Percentiles rank a stretch among this genome's conserved stretches.
Conservation (phyloP, 1,140 invertebrate genomes). For the Drosophila watanabei region DNA sequence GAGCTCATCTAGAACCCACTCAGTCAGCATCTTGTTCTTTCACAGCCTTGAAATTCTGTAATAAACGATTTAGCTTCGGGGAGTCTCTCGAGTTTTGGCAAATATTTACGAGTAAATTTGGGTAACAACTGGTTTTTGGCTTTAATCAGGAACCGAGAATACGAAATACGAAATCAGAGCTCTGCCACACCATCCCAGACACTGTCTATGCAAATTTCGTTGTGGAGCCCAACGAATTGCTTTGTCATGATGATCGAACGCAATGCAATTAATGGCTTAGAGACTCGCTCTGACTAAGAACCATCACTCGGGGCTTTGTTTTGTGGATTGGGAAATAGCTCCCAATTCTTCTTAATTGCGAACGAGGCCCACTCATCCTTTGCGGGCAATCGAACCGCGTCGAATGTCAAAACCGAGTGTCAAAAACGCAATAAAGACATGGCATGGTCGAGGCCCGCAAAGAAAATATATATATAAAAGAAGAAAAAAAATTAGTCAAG, state of each 20-base stretch:
- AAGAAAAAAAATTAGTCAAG: conserved; percentile 18
- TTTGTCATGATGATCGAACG: conserved; percentile 34
- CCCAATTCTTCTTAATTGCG: conserved; percentile 1
- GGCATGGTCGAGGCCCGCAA: conserved; percentile 45
- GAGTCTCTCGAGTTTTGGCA: conserved; percentile 2
- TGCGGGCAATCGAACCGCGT: not conserved
- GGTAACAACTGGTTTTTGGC: conserved; percentile 18
- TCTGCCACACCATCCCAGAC: conserved; percentile 11
- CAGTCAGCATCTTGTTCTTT: not conserved
- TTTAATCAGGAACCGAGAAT: conserved; percentile 20
- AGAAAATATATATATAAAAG: not conserved
- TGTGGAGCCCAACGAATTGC: conserved; percentile 1
- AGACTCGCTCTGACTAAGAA: conserved; percentile 11
- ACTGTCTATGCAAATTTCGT: conserved; percentile 30
- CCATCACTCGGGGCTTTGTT: not conserved
- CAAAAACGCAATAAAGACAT: conserved; percentile 26
- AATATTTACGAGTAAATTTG: conserved; percentile 10
- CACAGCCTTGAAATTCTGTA: not conserved
- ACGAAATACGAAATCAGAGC: conserved; percentile 1
- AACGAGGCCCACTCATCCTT: conserved; percentile 2
- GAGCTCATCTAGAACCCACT: not conserved
- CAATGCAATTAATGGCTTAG: conserved; percentile 14
- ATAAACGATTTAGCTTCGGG: not conserved
- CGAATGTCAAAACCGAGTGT: conserved; percentile 34
- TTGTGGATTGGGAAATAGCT: conserved; percentile 1